Evolutionary conservation across 2,797 vertebrate genomes (phyloP), one percentile per base, ranked within the genome.

Genomic region (Oryzias sinensis): DNA sequence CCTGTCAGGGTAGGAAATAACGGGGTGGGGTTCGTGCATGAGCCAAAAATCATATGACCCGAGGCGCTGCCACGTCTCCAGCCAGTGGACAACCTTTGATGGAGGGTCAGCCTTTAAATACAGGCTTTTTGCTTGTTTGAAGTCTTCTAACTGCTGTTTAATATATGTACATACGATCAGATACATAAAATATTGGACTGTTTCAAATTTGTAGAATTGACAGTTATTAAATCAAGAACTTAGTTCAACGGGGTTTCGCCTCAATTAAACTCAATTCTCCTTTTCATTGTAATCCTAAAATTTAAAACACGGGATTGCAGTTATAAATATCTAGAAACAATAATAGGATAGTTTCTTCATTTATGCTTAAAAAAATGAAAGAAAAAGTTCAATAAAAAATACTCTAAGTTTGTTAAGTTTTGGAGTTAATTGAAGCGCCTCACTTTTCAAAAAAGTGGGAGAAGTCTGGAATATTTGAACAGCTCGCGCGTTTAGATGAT

Each of bases 31-130:
- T 85, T 85, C 70, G 53, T 57, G 62, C 56, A 42, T 49, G 69
- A 71, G 72, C 50, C 63, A 18, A 63, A 56, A 78, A 80, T 88
- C 85, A 86, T 86, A 85, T 84, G 87, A 88, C 87, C 79, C 64
- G 78, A 82, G 84, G 81, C 79, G 77, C 78, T 89, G 89, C 87
- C 89, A 90, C 89, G 89, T 90, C 86, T 88, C 81, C 87, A 86
- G 74, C 67, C 79, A 49, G 72, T 71, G 74, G 81, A 86, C 74
- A 62, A 62, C 49, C 59, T 62, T 59, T 48, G 45, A 57, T 53
- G 58, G 40, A 72, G 80, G 78, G 73, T 72, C 67, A 56, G 5
- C 14, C 41, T 13, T 42, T 33, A 25, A 29, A 45, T 55, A 44
- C 9, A 27, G 13, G 17, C 2, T 5, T 43, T 43, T 11, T 42